Conservation (phyloP, 2,797 vertebrate genomes). For the Thamnophis elegans region DNA sequence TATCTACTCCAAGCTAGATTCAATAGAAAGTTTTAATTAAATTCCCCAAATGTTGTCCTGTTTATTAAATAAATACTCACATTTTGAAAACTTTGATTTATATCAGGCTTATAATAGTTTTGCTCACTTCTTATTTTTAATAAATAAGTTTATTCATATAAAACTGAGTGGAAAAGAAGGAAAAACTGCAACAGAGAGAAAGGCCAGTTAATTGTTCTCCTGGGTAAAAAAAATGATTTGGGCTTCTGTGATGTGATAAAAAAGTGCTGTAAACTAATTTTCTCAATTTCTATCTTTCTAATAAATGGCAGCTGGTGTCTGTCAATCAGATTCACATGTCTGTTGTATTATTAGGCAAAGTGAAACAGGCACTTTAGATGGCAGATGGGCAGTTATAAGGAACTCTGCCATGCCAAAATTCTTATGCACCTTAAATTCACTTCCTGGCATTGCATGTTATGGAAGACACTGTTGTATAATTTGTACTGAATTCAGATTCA, state of each 20-base stretch:
- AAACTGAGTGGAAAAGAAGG: accelerated
- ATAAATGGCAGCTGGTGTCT: neutral
- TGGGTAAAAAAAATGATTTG: neutral
- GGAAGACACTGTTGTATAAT: neutral
- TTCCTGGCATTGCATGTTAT: neutral
- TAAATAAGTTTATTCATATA: neutral
- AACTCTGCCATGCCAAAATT: neutral
- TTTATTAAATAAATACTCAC: neutral
- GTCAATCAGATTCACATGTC: neutral
- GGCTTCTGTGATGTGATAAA: neutral
- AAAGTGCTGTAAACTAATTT: constrained; percentile 1
- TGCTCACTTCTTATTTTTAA: neutral
- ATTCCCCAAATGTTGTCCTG: neutral
- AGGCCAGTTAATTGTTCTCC: neutral
- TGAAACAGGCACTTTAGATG: neutral
- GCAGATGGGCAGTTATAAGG: neutral
- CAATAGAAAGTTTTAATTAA: neutral
- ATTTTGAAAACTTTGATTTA: neutral
- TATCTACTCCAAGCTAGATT: neutral
- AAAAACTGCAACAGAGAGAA: neutral
- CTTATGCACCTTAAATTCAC: neutral
- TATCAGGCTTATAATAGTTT: neutral
- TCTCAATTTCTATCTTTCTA: neutral
- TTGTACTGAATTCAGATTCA: neutral
- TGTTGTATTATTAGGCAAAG: neutral